Percentiles rank a stretch among this genome's conserved stretches.
Conservation (phyloP, 1,140 invertebrate species). For the Danaus plexippus region DNA sequence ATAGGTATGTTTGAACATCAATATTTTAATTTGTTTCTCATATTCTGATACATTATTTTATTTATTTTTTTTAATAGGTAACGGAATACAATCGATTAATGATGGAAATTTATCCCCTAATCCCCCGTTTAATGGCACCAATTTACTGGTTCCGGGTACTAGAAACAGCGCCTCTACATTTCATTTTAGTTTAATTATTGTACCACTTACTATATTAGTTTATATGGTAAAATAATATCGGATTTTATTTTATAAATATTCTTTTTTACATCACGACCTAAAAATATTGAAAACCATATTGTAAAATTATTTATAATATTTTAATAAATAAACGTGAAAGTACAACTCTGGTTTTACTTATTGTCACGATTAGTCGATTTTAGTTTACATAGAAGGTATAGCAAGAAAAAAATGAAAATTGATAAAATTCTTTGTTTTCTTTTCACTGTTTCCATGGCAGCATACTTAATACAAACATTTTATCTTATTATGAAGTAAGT, state of each 20-base stretch:
- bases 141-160: slow-evolving; percentile 61
- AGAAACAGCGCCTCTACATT: slow-evolving; percentile 3
- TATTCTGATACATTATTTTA: not conserved
- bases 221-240: too few species aligned
- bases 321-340: too few species aligned
- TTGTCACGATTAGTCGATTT: too few species aligned
- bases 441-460: slow-evolving; percentile 8
- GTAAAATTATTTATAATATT: too few species aligned
- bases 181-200: slow-evolving; percentile 1
- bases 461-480: slow-evolving; percentile 9
- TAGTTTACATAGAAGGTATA: too few species aligned
- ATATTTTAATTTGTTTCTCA: slow-evolving; percentile 1
- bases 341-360: too few species aligned
- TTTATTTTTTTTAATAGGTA: slow-evolving; percentile 29
- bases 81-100: slow-evolving; percentile 55
- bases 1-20: slow-evolving; percentile 45
- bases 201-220: slow-evolving; percentile 2
- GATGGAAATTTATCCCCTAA: slow-evolving; percentile 46
- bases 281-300: too few species aligned
- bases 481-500: not conserved
- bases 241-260: too few species aligned
- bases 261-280: too few species aligned
- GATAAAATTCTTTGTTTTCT: not conserved
- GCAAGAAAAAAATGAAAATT: too few species aligned
- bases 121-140: slow-evolving; percentile 38